phyloP scores from a whole-genome alignment of 2,888 invertebrate genomes.

The Chrysolina americana region DNA sequence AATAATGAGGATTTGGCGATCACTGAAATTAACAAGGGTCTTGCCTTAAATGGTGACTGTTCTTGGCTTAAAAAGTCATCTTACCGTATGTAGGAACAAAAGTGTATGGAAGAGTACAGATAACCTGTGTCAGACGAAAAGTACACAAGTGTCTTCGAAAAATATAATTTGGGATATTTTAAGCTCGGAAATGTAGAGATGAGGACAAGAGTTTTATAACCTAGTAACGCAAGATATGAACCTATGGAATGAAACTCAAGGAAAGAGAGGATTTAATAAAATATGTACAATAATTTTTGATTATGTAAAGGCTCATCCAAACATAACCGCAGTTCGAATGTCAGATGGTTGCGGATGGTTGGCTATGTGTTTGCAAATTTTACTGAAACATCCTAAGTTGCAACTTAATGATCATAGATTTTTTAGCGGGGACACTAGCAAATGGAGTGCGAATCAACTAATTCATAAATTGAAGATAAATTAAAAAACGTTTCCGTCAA shows the following conservation, averaged over 20 bases:
- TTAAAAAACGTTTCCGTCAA: conserved; percentile 53
- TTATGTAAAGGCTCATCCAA: conserved; percentile 44
- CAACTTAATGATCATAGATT: conserved; percentile 13
- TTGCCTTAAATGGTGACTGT: too few species aligned
- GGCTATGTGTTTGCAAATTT: conserved; percentile 33
- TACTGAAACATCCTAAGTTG: conserved; percentile 22
- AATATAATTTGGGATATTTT: conserved; percentile 54
- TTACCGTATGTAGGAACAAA: conserved; percentile 41
- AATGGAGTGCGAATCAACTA: conserved; percentile 36
- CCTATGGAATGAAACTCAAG: conserved; percentile 60
- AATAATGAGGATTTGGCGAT: too few species aligned
- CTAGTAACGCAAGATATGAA: conserved; percentile 52
- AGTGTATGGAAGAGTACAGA: conserved; percentile 39
- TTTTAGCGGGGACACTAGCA: conserved; percentile 27
- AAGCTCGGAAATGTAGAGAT: conserved; percentile 51
- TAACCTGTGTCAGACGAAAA: conserved; percentile 43
- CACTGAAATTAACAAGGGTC: too few species aligned
- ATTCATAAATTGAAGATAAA: conserved; percentile 56
- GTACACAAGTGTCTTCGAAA: conserved; percentile 37
- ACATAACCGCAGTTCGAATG: conserved; percentile 48
- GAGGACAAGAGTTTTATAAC: conserved; percentile 52
- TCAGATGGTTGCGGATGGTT: conserved; percentile 54
- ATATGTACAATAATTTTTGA: conserved; percentile 53
- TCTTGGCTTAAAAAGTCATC: too few species aligned
- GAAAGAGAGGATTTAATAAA: conserved; percentile 57